phyloP scores from a whole-genome alignment of 2,888 invertebrate genomes.

The Stenichneumon culpator region DNA sequence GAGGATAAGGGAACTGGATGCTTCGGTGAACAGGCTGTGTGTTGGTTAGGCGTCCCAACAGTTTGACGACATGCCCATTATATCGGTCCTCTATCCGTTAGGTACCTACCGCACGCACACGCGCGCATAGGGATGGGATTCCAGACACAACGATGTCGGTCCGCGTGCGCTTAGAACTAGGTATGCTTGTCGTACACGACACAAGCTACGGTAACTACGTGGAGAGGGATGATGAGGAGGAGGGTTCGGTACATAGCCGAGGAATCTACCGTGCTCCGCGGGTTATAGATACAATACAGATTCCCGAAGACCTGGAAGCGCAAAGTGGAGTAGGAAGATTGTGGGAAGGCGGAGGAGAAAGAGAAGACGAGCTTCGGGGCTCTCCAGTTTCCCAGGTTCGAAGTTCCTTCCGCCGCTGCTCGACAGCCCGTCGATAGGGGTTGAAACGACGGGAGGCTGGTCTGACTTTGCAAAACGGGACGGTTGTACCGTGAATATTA shows the following conservation, averaged over 20 bases:
- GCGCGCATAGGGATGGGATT: background rate
- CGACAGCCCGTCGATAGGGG: slow-evolving; percentile 48
- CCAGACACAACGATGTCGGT: slow-evolving; percentile 12
- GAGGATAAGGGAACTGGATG: slow-evolving; percentile 49
- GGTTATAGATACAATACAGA: slow-evolving; percentile 48
- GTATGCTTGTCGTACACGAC: slow-evolving; percentile 11
- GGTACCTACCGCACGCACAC: background rate
- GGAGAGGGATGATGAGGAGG: slow-evolving; percentile 14
- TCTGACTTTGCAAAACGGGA: slow-evolving; percentile 80
- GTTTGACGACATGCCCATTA: slow-evolving; percentile 83
- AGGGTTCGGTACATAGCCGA: slow-evolving; percentile 16
- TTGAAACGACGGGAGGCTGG: too few relatives aligned
- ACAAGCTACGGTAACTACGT: background rate
- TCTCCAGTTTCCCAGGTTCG: slow-evolving; percentile 38
- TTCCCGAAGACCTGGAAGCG: slow-evolving; percentile 52
- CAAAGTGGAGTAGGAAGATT: slow-evolving; percentile 27
- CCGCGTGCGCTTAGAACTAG: slow-evolving; percentile 28
- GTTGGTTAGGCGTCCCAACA: slow-evolving; percentile 82
- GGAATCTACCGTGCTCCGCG: slow-evolving; percentile 17
- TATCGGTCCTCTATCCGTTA: slow-evolving; percentile 70
- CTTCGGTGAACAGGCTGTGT: slow-evolving; percentile 65
- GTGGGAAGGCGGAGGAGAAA: background rate
- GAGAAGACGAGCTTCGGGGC: slow-evolving; percentile 18
- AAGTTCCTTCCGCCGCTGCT: slow-evolving; percentile 26
- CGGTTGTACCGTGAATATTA: slow-evolving; percentile 70